Percentiles rank a stretch among this genome's conserved stretches.
Conservation (phyloP, 1,140 invertebrate genomes). For the Schlechtendalia chinensis region DNA sequence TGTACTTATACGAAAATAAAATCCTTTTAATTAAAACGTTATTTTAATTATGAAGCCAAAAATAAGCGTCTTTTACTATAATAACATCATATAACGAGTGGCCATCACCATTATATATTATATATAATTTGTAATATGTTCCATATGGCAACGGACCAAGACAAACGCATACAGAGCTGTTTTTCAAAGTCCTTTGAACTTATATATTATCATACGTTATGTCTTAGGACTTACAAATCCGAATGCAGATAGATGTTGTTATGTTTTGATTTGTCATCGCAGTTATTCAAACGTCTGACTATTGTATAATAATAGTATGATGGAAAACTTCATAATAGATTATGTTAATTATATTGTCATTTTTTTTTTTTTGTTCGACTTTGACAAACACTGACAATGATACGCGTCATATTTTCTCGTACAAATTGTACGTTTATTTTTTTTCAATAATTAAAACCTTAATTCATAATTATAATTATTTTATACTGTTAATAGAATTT, state of each 20-base stretch:
- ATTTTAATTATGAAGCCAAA: neutral
- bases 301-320: neutral
- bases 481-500: too few species aligned
- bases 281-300: neutral
- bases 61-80: neutral
- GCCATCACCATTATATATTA: neutral
- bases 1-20: neutral
- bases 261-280: neutral
- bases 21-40: constrained; percentile 1
- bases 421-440: too few species aligned
- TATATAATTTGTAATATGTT: too few species aligned
- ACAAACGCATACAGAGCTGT: neutral
- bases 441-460: too few species aligned
- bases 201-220: neutral
- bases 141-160: constrained; percentile 3
- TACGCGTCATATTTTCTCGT: neutral
- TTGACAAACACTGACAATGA: neutral
- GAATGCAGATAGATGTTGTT: neutral
- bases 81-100: constrained; percentile 5
- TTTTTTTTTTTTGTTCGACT: neutral
- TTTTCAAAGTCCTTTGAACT: neutral
- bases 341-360: neutral
- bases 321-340: neutral
- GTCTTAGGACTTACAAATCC: neutral
- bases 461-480: too few species aligned